Evolutionary conservation across 2,797 vertebrate genomes (phyloP), one percentile per base, ranked within the genome.

Genomic region (Sebastes hubbsi): DNA sequence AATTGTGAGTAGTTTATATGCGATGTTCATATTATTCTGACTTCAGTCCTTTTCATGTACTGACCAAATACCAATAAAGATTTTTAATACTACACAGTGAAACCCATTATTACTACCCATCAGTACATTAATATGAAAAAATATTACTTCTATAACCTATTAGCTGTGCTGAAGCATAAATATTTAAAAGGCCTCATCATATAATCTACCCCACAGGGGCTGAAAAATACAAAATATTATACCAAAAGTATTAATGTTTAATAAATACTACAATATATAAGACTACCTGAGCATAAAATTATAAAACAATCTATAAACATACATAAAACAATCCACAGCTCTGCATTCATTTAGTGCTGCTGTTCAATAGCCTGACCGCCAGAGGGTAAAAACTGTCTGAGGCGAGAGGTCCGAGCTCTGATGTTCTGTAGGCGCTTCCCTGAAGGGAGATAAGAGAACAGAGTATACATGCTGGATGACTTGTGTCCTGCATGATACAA

Each of bases 1-100:
- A 96, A 95, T 95, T 97, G 96, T 98, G 96, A 97, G 97, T 97
- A 97, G 97, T 98, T 99, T 97, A 95, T 97, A 97, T 96, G 92
- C 97, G 92, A 95, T 97, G 97, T 98, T 97, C 97, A 97, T 97
- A 98, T 97, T 97, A 97, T 97, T 97, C 97, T 98, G 97, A 98
- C 97, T 97, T 97, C 96, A 98, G 97, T 96, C 97, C 97, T 97
- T 98, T 97, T 97, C 95, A 97, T 99, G 99, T 99, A 99, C 98
- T 99, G 98, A 99, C 98, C 98, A 99, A 99, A 99, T 98, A 97
- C 96, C 97, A 99, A 99, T 99, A 99, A 99, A 99, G 95, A 96
- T 92, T 99, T 99, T 98, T 99, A 99, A 97, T 98, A 98, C 96
- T 95, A 90, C 49, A 65, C n/a, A 62, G 74, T 83, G 75, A 92